phyloP scores from a whole-genome alignment of 37 sponge, comb jelly and placozoan genomes.

The Chondrosia reniformis region DNA sequence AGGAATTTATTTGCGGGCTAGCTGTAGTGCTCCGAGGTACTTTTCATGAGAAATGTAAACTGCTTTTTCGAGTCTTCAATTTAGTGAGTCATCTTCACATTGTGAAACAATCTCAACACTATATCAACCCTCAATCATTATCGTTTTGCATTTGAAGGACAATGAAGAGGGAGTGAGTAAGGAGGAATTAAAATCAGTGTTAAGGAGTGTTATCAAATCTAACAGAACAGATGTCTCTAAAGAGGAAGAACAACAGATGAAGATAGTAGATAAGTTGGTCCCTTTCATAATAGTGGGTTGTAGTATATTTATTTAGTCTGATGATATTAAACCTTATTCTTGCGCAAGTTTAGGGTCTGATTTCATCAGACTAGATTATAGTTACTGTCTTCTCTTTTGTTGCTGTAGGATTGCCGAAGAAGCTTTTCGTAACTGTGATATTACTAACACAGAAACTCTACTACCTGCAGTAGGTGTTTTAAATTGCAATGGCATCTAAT shows the following conservation, averaged over 20 bases:
- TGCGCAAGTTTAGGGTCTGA: no score
- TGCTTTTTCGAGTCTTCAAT: conserved; percentile 85
- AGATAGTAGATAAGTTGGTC: no score
- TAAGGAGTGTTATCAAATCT: conserved; percentile 12
- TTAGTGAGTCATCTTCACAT: conserved; percentile 34
- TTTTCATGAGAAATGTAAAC: conserved; percentile 60
- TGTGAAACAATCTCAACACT: conserved; percentile 3
- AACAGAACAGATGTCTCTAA: no score
- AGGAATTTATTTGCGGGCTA: conserved; percentile 87
- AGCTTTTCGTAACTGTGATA: conserved; percentile 85
- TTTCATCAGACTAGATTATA: no score
- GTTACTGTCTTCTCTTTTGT: neutral
- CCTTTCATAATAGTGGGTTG: no score
- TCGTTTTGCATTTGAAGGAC: conserved; percentile 16
- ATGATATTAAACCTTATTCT: no score
- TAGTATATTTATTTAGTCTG: no score
- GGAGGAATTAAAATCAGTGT: conserved; percentile 62
- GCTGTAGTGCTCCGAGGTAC: conserved; percentile 77
- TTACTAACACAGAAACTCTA: conserved; percentile 76
- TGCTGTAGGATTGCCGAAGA: conserved; percentile 59
- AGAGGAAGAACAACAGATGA: no score
- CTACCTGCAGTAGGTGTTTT: conserved; percentile 46
- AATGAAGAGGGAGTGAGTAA: conserved; percentile 76
- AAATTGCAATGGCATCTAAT: no score
- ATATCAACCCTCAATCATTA: neutral